A percentile compares a stretch with the other conserved stretches of the same genome.
phyloP scores from a whole-genome alignment of 2,888 invertebrate genomes.

The Drosophila kanekoi region DNA sequence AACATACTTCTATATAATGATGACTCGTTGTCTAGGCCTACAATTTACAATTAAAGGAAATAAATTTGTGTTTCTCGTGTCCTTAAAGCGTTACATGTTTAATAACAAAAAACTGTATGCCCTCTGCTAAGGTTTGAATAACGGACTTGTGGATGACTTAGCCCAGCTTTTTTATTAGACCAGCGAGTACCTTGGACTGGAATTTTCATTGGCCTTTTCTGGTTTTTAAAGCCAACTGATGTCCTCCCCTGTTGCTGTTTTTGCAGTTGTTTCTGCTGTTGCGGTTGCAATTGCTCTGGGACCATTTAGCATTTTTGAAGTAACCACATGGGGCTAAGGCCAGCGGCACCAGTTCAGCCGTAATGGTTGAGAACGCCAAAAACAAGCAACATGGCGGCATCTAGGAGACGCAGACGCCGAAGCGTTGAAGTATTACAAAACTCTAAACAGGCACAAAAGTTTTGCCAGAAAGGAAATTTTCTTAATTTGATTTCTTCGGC shows the following conservation, averaged over 20 bases:
- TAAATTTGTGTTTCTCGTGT: too few relatives aligned
- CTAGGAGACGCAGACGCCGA: slow-evolving; percentile 22
- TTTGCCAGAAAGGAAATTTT: slow-evolving; percentile 69
- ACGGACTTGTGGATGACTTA: slow-evolving; percentile 33
- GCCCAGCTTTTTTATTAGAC: slow-evolving; percentile 44
- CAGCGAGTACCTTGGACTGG: slow-evolving; percentile 28
- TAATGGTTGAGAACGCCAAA: slow-evolving; percentile 51
- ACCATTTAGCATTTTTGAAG: slow-evolving; percentile 81
- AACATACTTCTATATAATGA: too few relatives aligned
- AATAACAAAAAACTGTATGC: neutral
- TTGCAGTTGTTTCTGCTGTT: slow-evolving; percentile 51
- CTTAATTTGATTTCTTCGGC: slow-evolving; percentile 80
- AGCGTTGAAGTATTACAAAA: slow-evolving; percentile 70
- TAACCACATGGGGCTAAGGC: slow-evolving; percentile 81
- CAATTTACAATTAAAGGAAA: too few relatives aligned
- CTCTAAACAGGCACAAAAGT: slow-evolving; percentile 73
- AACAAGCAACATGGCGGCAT: slow-evolving; percentile 50
- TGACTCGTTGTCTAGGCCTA: too few relatives aligned
- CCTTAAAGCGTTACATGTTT: neutral
- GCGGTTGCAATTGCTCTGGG: slow-evolving; percentile 76
- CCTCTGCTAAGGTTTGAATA: neutral
- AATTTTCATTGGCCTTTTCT: slow-evolving; percentile 33
- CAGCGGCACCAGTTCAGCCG: slow-evolving; percentile 52
- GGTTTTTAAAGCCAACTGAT: slow-evolving; percentile 53
- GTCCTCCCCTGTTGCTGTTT: slow-evolving; percentile 28